phyloP scores from a whole-genome alignment of 1,140 invertebrate species.

The Drosophila trapezifrons region DNA sequence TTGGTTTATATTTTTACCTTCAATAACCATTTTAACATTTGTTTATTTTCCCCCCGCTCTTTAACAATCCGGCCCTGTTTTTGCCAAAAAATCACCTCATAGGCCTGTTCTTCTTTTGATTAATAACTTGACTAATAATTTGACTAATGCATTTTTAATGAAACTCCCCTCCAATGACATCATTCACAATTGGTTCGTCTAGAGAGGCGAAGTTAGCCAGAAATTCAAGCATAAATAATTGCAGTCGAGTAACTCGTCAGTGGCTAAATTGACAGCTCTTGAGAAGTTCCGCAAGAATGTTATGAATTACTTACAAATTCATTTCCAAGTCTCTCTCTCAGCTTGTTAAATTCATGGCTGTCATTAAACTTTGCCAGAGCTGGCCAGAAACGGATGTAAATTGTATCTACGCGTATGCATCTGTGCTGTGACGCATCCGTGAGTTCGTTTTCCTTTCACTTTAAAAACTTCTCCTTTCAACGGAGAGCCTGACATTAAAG shows the following conservation, averaged over 20 bases:
- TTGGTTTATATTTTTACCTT: neutral
- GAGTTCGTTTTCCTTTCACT: slow-evolving; percentile 43
- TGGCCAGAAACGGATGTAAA: slow-evolving; percentile 30
- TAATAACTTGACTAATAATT: slow-evolving; percentile 32
- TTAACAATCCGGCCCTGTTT: neutral
- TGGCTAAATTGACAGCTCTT: slow-evolving; percentile 1
- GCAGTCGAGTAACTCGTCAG: neutral
- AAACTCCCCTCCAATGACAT: slow-evolving; percentile 35
- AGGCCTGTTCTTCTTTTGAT: slow-evolving; percentile 63
- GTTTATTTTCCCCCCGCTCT: neutral
- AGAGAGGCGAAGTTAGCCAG: neutral
- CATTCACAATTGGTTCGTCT: slow-evolving; percentile 23
- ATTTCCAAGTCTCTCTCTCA: slow-evolving; percentile 4
- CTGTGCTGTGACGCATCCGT: slow-evolving; percentile 30
- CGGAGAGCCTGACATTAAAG: slow-evolving; percentile 60
- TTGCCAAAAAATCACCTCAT: slow-evolving; percentile 30
- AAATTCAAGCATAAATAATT: slow-evolving; percentile 25
- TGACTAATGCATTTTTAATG: slow-evolving; percentile 77
- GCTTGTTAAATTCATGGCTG: slow-evolving; percentile 17
- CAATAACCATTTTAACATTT: neutral
- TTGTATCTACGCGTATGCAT: slow-evolving; percentile 25
- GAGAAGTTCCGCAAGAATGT: slow-evolving; percentile 17
- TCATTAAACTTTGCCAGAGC: slow-evolving; percentile 23
- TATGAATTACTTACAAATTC: slow-evolving; percentile 18
- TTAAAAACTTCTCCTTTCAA: slow-evolving; percentile 42